These are phyloP conservation scores for Himalopsyche kuldschensis DNA, from an alignment of 2,888 invertebrate species.

Conservation along the genomic window DNA sequence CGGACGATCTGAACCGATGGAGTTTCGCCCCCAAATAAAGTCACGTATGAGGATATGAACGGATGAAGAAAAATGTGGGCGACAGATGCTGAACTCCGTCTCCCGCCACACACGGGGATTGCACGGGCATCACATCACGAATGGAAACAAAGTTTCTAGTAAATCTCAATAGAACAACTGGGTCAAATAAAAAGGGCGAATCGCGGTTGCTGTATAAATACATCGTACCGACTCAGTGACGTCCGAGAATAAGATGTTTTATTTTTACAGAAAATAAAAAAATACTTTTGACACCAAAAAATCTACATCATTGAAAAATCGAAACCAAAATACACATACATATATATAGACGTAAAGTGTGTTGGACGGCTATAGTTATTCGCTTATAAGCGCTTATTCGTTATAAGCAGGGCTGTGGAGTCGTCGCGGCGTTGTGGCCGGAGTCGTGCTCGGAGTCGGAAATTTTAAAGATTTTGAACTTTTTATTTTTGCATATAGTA, in stretches of 20 bases:
- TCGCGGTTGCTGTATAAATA: slow-evolving; percentile 5
- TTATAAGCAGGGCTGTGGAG: too few species aligned
- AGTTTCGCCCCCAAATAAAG: neutral
- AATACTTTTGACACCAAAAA: neutral
- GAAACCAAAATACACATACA: too few species aligned
- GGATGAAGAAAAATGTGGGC: neutral
- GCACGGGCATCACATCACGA: neutral
- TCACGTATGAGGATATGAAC: neutral
- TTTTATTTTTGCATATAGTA: too few species aligned
- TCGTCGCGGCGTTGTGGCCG: too few species aligned
- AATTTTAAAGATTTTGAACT: too few species aligned
- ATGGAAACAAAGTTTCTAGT: slow-evolving; percentile 3
- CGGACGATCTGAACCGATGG: neutral
- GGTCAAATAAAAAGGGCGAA: neutral
- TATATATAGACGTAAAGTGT: too few species aligned
- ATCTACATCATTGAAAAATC: too few species aligned
- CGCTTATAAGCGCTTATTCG: too few species aligned
- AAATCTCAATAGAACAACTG: slow-evolving; percentile 11
- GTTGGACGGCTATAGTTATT: too few species aligned
- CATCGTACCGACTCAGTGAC: neutral
- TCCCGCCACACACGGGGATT: neutral
- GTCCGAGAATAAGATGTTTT: neutral
- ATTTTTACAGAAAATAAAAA: neutral
- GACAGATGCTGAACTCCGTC: neutral
- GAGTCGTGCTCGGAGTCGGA: too few species aligned